Base-by-base conservation (phyloP, 2,797 vertebrate species). In the Anabas testudineus region DNA sequence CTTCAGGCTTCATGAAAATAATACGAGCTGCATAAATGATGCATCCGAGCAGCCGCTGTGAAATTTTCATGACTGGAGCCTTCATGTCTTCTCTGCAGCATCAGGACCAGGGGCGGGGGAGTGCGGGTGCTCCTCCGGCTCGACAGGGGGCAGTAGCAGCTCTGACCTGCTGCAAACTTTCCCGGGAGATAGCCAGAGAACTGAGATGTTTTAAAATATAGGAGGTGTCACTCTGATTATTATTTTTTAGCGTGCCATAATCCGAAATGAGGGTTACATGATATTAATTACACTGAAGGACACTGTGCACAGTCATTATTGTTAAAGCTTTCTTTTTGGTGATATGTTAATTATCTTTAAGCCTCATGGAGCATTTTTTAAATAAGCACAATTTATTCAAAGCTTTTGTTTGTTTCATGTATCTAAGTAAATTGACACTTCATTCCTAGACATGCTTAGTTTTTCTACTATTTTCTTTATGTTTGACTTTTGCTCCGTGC, bases 11-110 rank as follows among this genome's bases (percentile, higher is more conserved):
- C 62, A 49, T 77, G 47, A 64, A 77, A 70, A 79, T 51, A 70
- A 67, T 28, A 60, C 41, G 52, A 79, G 62, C 36, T 22, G 37
- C 57, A 84, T 87, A 32, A 84, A 83, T 84, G 55, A 78, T 76
- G 72, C 71, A 75, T 69, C 64, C 4, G 62, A 53, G 69, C 28
- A 70, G 62, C 63, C 56, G 42, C 9, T 10, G 51, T 59, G 54
- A 59, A 54, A 78, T 53, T 52, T 71, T 70, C 45, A 74, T 65
- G 41, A 54, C 61, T 34, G 30, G 13, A 47, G 26, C 26, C 45
- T 42, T 47, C 49, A 21, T 26, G 41, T 52, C 52, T 37, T 24
- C 49, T 32, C 16, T 21, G 60, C 83, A 72, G 73, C 79, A 74
- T 82, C 71, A 83, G 76, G 71, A 85, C 75, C 80, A 67, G 57